Conservation (phyloP, 1,140 invertebrate species). For the Calliphora vicina region DNA sequence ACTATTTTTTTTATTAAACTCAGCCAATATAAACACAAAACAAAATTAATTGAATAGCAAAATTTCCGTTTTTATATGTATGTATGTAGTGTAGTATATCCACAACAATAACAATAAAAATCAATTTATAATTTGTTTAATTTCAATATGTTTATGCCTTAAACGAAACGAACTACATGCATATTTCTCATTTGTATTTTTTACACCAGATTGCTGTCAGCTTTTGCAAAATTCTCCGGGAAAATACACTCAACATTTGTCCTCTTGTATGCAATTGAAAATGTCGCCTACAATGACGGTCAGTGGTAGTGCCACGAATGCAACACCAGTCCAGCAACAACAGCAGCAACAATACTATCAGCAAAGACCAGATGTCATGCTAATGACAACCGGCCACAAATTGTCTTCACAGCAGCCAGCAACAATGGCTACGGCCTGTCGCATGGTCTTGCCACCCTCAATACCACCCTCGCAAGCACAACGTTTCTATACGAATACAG, state of each 20-base stretch:
- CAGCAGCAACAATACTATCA: constrained; percentile 44
- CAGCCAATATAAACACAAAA: neutral
- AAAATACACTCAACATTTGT: constrained; percentile 46
- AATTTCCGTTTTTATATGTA: neutral
- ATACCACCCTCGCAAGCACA: neutral
- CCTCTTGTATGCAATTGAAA: constrained; percentile 38
- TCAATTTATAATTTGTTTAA: neutral
- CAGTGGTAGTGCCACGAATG: constrained; percentile 38
- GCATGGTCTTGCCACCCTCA: neutral
- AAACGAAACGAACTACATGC: too few relatives aligned
- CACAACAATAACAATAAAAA: neutral
- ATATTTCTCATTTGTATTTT: too few relatives aligned
- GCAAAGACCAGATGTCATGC: constrained; percentile 57
- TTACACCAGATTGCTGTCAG: constrained; percentile 56
- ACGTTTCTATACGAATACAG: neutral
- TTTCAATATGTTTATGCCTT: neutral
- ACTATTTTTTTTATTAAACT: too few relatives aligned
- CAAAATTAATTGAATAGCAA: neutral
- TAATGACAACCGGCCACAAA: constrained; percentile 47
- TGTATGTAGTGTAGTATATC: too few relatives aligned
- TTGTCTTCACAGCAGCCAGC: constrained; percentile 15
- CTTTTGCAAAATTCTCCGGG: constrained; percentile 52
- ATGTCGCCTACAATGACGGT: constrained; percentile 15
- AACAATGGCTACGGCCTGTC: constrained; percentile 23
- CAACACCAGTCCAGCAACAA: constrained; percentile 34